Evolutionary conservation across 2,113 vertebrate species (phyloP).

Genomic region (Aleadryas rufinucha): DNA sequence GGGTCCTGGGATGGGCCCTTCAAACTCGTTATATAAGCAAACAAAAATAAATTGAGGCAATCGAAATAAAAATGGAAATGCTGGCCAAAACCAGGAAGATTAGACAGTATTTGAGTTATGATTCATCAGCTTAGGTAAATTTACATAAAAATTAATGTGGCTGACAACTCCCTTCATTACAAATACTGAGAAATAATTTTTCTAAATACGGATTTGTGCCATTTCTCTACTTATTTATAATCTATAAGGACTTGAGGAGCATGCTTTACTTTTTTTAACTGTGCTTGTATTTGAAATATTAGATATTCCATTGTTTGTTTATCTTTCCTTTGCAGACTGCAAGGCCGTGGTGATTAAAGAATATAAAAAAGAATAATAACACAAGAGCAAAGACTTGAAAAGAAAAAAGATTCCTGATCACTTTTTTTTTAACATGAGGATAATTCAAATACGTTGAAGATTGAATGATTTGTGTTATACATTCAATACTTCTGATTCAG

Average conservation of each 20-base stretch:
- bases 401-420: not conserved
- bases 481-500: constrained; percentile 22
- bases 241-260: not conserved
- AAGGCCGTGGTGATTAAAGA: not conserved
- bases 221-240: constrained; percentile 11
- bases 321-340: not conserved
- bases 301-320: not conserved
- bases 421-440: not conserved
- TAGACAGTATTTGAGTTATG: constrained; percentile 32
- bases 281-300: not conserved
- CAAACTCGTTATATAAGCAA: not conserved
- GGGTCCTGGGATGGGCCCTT: not conserved
- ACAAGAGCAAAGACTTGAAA: not conserved
- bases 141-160: constrained; percentile 51
- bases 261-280: not conserved
- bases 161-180: constrained; percentile 18
- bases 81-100: not conserved
- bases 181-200: constrained; percentile 25
- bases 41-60: not conserved
- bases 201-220: not conserved
- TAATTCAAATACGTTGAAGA: constrained; percentile 8
- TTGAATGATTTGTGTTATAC: not conserved
- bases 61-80: constrained; percentile 6
- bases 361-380: not conserved
- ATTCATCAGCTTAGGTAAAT: constrained; percentile 57